Percentiles rank a stretch among this genome's conserved stretches.
phyloP scores from a whole-genome alignment of 2,888 invertebrate species.

The Suillia variegata region DNA sequence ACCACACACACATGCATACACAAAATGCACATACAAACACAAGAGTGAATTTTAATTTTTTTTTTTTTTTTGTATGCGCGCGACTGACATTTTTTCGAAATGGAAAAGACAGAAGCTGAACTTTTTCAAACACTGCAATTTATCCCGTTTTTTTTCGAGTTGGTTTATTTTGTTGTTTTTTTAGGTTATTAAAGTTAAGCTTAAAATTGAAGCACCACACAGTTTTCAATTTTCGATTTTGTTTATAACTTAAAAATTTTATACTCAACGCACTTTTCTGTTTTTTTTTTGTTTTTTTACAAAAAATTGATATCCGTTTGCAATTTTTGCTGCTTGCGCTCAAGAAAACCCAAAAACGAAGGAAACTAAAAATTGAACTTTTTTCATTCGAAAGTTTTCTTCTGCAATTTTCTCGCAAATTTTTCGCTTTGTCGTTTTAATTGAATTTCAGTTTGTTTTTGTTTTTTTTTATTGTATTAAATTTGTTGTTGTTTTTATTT shows the following conservation, averaged over 20 bases:
- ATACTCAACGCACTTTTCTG: too few species aligned
- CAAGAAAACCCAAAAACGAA: not conserved
- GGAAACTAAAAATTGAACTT: not conserved
- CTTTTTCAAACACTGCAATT: not conserved
- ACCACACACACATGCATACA: not conserved
- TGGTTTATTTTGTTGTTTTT: too few species aligned
- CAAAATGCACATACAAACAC: not conserved
- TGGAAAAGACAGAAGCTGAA: not conserved
- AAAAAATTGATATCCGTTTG: not conserved
- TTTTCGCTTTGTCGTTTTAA: constrained; percentile 13
- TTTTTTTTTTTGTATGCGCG: too few species aligned
- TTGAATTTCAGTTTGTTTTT: not conserved
- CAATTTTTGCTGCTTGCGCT: not conserved
- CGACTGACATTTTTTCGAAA: not conserved
- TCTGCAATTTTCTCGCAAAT: not conserved
- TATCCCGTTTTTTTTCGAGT: too few species aligned
- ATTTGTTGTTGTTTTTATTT: not conserved
- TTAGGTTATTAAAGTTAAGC: too few species aligned
- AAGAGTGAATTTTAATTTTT: too few species aligned
- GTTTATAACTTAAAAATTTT: too few species aligned
- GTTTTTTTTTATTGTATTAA: not conserved
- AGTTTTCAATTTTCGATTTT: not conserved
- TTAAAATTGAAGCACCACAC: too few species aligned
- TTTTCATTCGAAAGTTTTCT: not conserved
- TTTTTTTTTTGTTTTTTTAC: not conserved